Evolutionary conservation across 2,797 vertebrate species (phyloP), one percentile per base, ranked within the genome.

Genomic region (Podarcis lilfordi): DNA sequence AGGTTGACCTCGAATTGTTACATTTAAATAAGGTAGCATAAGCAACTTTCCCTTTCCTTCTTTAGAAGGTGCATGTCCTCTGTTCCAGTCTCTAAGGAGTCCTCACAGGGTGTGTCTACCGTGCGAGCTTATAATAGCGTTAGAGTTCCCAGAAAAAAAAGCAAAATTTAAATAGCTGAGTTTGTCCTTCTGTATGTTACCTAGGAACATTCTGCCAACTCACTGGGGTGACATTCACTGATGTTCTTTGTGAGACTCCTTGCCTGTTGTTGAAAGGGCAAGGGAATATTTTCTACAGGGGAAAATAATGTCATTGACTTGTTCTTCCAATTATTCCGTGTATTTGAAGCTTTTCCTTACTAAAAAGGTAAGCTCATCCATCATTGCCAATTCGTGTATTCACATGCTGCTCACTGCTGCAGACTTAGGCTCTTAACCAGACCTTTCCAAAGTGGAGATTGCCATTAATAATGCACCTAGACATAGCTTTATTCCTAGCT

Each of bases 311-410:
- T 50, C 85, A 93, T 93, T 91, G 92, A 89, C 77, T 93, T 89
- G 64, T 89, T 92, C 94, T 91, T 95, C 90, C 84, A 93, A 55
- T 90, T 90, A 94, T 90, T 90, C 35, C 1, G 84, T 75, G 86
- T 92, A 86, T 17, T 90, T 87, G 90, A 92, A 45, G 82, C 80
- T 89, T 91, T 88, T 93, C 88, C 82, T 90, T 69, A 92, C 82
- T 17, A 6, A 85, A 32, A 91, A 92, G 85, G 89, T 91, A 94
- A 55, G 72, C 82, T 94, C 90, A 91, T 90, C 93, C 77, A 71
- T 96, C 92, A 94, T 92, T 90, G 82, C 66, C 76, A 80, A 84
- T 92, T 94, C 86, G 81, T 82, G 79, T 90, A 91, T 91, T 92
- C 86, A 86, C 72, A 82, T 71, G 91, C 85, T 50, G 35, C 89